Evolutionary conservation across 2,113 vertebrate genomes (phyloP).

Genomic region (Eurypyga helias): DNA sequence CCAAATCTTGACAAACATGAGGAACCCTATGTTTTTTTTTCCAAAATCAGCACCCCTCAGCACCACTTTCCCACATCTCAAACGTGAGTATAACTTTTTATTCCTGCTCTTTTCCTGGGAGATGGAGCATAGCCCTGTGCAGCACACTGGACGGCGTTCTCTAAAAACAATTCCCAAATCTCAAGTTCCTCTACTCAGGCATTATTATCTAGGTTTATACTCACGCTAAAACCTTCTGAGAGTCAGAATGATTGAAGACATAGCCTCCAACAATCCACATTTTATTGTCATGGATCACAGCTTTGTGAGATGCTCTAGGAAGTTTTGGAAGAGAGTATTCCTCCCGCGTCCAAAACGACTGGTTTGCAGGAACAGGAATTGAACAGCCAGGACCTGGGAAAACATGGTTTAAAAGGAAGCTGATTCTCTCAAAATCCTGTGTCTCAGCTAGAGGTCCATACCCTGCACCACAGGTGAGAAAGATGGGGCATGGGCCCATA

Average conservation of each 20-base stretch:
- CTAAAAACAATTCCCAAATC: not conserved
- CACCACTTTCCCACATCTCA: not conserved
- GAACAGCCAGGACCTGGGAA: conserved; percentile 89
- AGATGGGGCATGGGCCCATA: not conserved
- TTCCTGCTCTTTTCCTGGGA: not conserved
- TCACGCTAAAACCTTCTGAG: conserved; percentile 95
- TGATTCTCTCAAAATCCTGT: not conserved
- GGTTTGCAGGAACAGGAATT: conserved; percentile 88
- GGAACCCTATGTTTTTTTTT: not conserved
- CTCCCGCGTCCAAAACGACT: conserved; percentile 89
- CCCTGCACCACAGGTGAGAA: not conserved
- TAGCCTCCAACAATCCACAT: conserved; percentile 98
- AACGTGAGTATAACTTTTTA: not conserved
- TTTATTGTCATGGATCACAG: conserved; percentile 83
- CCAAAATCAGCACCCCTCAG: not conserved
- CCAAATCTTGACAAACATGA: not conserved
- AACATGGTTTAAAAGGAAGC: not conserved
- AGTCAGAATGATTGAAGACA: conserved; percentile 93
- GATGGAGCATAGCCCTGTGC: not conserved
- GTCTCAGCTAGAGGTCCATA: not conserved
- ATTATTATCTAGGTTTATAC: conserved; percentile 59
- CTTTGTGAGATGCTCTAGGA: conserved; percentile 92
- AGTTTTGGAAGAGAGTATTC: conserved; percentile 82
- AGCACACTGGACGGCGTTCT: not conserved
- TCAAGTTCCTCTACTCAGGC: not conserved